Evolutionary conservation across 2,797 vertebrate species (phyloP).

Genomic region (Myotis myotis): DNA sequence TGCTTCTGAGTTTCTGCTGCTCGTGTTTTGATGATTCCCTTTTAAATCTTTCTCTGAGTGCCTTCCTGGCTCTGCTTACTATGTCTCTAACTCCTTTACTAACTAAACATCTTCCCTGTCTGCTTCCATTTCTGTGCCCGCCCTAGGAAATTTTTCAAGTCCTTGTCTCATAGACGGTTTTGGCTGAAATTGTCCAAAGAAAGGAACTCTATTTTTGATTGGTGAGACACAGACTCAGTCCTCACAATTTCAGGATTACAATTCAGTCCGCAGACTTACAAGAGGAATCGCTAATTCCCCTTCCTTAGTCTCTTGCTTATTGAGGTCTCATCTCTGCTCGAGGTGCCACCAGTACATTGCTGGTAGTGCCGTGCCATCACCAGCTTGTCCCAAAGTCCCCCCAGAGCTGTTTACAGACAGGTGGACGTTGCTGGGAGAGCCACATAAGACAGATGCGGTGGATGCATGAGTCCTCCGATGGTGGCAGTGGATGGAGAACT

Average conservation of each 20-base stretch:
- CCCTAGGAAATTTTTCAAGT: neutral
- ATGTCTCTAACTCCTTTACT: neutral
- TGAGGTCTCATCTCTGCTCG: neutral
- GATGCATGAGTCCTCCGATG: slow-evolving; percentile 49
- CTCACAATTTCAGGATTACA: neutral
- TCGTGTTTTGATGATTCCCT: neutral
- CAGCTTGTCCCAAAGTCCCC: neutral
- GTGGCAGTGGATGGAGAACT: slow-evolving; percentile 69
- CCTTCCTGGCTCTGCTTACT: neutral
- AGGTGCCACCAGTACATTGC: neutral
- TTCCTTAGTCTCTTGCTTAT: neutral
- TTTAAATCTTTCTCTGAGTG: neutral
- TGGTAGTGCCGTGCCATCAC: neutral
- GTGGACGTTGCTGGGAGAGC: slow-evolving; percentile 53
- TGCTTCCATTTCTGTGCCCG: neutral
- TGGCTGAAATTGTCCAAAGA: neutral
- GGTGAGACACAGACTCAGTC: neutral
- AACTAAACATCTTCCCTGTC: neutral
- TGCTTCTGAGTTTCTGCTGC: neutral
- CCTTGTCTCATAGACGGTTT: neutral
- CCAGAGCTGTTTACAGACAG: slow-evolving; percentile 60
- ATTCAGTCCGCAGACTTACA: neutral
- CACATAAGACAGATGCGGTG: slow-evolving; percentile 61
- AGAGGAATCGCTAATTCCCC: neutral
- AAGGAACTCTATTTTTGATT: neutral